Base-by-base conservation (phyloP, 2,888 invertebrate species). In the Nezara viridula region DNA sequence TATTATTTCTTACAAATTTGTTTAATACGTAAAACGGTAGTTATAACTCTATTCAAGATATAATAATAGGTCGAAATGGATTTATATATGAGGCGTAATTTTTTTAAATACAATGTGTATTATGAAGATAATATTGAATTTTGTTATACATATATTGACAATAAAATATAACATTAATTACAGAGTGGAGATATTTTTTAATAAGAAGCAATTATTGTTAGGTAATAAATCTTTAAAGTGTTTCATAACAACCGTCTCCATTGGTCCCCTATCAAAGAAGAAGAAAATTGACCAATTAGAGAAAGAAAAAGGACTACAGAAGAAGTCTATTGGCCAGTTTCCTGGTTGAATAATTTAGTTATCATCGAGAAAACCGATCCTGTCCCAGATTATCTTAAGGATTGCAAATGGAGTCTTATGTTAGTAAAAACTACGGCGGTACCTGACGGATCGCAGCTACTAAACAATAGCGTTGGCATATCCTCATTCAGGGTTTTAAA, bases 281-380 rank as follows among this genome's bases (percentile, higher is more conserved):
- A 73, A 73, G 66, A 73, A 73, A 73, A 73, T 73, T 73, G 66
- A 37, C 66, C 66, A 73, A 73, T 73, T 73, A 73, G 66, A 37
- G 66, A 73, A 73, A 73, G 66, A 73, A 73, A 73, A 32, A 73
- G 7, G 27, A 10, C 66, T 32, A 16, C 44, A 66, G 66, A n/a
- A 66, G 66, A 73, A 73, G 32, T 21, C 37, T 37, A 73, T 73
- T 73, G 66, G 19, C 66, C 32, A 37, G 66, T 73, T 73, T 73
- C 66, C 66, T 73, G 66, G 66, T 73, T 19, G 32, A 73, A 73
- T 73, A 73, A 73, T 73, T 73, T 73, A 73, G 66, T 73, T 37
- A 73, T 60, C 60, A 27, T 73, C 32, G 32, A 60, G 60, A 60
- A 60, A 60, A 27, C 27, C 6, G 60, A 55, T 24, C 55, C n/a